Evolutionary conservation across 1,140 invertebrate genomes (phyloP).

Genomic region (Aradophagus sp.): DNA sequence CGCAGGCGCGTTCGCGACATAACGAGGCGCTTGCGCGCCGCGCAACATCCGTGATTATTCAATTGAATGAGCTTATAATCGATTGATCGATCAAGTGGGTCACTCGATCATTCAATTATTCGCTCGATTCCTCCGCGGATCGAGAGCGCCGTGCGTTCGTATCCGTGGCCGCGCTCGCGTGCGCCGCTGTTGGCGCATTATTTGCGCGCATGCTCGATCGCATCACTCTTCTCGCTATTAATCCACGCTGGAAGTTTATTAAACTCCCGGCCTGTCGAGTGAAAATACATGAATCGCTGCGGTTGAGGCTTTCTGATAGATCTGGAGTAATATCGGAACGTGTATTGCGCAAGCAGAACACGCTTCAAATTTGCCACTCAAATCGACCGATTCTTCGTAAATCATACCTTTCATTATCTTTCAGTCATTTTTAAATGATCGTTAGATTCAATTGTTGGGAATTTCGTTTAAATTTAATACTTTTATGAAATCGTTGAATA

Average conservation of each 20-base stretch:
- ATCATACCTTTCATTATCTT: too few relatives aligned
- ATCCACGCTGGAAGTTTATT: slow-evolving; percentile 36
- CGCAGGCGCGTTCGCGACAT: too few relatives aligned
- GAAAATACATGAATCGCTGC: slow-evolving; percentile 34
- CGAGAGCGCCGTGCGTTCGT: too few relatives aligned
- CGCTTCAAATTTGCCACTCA: slow-evolving; percentile 27
- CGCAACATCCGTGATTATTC: slow-evolving; percentile 48
- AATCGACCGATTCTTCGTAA: too few relatives aligned
- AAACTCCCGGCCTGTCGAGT: slow-evolving; percentile 30
- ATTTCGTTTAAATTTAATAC: too few relatives aligned
- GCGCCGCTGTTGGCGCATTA: slow-evolving; percentile 1
- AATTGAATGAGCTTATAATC: slow-evolving; percentile 50
- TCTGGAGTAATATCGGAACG: slow-evolving; percentile 36
- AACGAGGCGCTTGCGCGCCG: slow-evolving; percentile 10
- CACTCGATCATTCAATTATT: slow-evolving; percentile 54
- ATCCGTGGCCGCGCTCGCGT: neutral
- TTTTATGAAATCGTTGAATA: too few relatives aligned
- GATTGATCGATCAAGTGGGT: slow-evolving; percentile 55
- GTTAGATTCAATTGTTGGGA: too few relatives aligned
- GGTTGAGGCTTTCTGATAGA: slow-evolving; percentile 35
- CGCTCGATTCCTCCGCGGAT: slow-evolving; percentile 30
- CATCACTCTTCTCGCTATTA: slow-evolving; percentile 42
- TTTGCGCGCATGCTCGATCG: slow-evolving; percentile 29
- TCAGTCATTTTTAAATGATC: too few relatives aligned
- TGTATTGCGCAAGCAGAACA: slow-evolving; percentile 21